phyloP scores from a whole-genome alignment of 2,888 invertebrate species.

The Pristionchus entomophagus region DNA sequence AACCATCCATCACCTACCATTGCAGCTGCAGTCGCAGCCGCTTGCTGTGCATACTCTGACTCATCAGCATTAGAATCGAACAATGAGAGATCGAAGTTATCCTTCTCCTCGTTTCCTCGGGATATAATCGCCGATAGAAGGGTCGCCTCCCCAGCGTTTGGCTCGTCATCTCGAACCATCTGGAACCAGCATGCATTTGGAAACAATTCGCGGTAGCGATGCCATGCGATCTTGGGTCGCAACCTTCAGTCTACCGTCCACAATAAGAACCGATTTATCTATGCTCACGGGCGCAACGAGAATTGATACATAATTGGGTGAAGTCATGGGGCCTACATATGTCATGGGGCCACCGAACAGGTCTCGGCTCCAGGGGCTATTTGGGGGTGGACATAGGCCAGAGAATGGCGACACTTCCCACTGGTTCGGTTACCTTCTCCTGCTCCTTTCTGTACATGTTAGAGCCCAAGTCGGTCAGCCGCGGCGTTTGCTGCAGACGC shows the following conservation, averaged over 20 bases:
- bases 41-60: slow-evolving; percentile 54
- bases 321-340: no score
- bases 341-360: no score
- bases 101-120: neutral
- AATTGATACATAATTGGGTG: no score
- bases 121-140: neutral
- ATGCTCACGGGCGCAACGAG: no score
- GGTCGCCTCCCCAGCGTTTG: neutral
- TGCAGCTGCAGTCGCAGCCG: neutral
- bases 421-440: neutral
- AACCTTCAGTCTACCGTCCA: no score
- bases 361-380: no score
- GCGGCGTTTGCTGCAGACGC: neutral
- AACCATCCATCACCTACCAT: neutral
- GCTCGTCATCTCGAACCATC: neutral
- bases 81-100: slow-evolving; percentile 54
- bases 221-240: no score
- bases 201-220: no score
- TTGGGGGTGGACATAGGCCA: no score
- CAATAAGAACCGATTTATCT: no score
- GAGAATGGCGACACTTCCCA: no score
- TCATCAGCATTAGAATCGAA: slow-evolving; percentile 65
- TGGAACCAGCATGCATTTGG: no score
- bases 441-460: slow-evolving; percentile 46
- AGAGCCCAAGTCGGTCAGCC: slow-evolving; percentile 21